Base-by-base conservation (phyloP, 2,888 invertebrate species). In the Sturmia bella region DNA sequence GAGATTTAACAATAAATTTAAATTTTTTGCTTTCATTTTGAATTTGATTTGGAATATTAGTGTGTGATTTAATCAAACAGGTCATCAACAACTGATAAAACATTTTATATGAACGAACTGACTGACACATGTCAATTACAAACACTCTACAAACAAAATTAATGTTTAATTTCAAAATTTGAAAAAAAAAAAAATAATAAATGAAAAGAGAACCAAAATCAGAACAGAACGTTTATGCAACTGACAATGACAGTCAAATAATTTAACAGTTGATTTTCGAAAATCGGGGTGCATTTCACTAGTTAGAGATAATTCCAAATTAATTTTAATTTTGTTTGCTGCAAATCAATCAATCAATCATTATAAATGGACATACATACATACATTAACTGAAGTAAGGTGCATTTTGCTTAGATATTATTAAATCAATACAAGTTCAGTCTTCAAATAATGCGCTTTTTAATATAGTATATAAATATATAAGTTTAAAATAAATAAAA, bases 21-120 rank as follows among this genome's bases (percentile, higher is more conserved):
- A 54, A 12, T 74, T 75, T 54, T 39, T 59, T 59, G 54, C n/a
- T 27, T 56, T 78, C 6, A 48, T 70, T 50, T 64, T 17, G 32
- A 64, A 39, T 39, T 56, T 13, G 5, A 57, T 70, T 68, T 66
- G 17, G 50, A 66, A 56, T 78, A 78, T 78, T 72, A 79, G 78
- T 79, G 78, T 69, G 76, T 43, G 52, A 59, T 68, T 66, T 21
- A 54, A 76, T 59, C 59, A 73, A 73, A 73, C 78, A 79, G 59
- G 50, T 79, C 78, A 73, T 72, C 59, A 66, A 59, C 59, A 79
- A 66, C 17, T 66, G 64, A 72, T 37, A 52, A 76, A 68, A 61
- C 64, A 64, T 66, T 64, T 63, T 19, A 19, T 48, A 48, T 56
- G 39, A 73, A 68, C 43, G 39, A 73, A 68, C 43, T 72, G 72